These are phyloP conservation scores for Akabosia matsudoensis DNA, from an alignment of 1,140 invertebrate species.

Conservation along the genomic window DNA sequence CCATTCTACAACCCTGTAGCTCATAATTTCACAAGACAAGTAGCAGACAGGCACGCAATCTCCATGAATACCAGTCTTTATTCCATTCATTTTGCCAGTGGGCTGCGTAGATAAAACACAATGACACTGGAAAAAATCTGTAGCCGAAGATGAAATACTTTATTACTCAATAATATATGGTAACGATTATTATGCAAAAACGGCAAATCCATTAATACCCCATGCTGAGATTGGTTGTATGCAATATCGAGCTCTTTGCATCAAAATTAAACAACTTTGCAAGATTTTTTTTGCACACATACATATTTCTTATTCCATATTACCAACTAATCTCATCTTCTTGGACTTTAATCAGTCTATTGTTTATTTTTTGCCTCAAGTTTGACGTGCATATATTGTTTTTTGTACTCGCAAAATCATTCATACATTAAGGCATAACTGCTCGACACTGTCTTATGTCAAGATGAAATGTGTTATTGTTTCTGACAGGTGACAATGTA, in stretches of 20 bases:
- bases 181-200: not conserved
- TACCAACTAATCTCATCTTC: not conserved
- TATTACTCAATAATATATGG: not conserved
- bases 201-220: not conserved
- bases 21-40: not conserved
- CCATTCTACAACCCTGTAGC: not conserved
- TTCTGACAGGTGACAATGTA: slow-evolving; percentile 20
- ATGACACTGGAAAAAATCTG: not conserved
- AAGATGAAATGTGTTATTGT: slow-evolving; percentile 8
- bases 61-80: too few species aligned
- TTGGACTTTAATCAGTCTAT: not conserved
- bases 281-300: too few species aligned
- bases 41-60: not conserved
- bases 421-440: not conserved
- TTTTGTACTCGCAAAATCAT: not conserved
- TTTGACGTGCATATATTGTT: not conserved
- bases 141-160: not conserved
- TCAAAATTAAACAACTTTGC: too few species aligned
- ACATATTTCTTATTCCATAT: too few species aligned
- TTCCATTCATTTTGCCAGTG: not conserved
- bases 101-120: not conserved
- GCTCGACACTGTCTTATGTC: not conserved
- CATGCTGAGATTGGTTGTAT: too few species aligned
- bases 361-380: slow-evolving; percentile 12
- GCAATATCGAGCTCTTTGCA: too few species aligned